Evolutionary conservation across 2,113 vertebrate species (phyloP).

Genomic region (Anas platyrhynchos): DNA sequence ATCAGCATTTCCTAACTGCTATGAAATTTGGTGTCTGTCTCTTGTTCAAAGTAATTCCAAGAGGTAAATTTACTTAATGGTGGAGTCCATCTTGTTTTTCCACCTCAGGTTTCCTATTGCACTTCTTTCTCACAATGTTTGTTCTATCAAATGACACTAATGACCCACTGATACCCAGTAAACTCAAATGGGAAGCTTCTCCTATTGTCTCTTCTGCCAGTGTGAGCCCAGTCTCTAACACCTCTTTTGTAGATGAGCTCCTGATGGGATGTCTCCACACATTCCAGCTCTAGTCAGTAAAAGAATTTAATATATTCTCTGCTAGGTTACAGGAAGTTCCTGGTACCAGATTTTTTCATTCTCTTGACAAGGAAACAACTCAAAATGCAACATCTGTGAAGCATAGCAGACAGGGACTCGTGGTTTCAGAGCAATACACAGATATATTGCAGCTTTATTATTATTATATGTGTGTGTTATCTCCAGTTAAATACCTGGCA

Average conservation of each 20-base stretch:
- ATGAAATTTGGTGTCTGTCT: neutral
- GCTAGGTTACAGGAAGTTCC: neutral
- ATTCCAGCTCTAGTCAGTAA: neutral
- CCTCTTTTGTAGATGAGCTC: neutral
- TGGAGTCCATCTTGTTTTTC: neutral
- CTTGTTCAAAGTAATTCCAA: neutral
- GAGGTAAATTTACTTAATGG: neutral
- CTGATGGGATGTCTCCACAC: neutral
- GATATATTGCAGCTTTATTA: neutral
- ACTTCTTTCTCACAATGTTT: neutral
- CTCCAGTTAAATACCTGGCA: too few species aligned
- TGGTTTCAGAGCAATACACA: neutral
- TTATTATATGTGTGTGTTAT: too few species aligned
- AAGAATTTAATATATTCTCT: neutral
- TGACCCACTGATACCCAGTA: neutral
- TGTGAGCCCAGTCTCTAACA: neutral
- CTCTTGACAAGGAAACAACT: neutral
- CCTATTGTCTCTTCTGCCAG: neutral
- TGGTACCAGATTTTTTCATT: neutral
- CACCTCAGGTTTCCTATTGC: neutral
- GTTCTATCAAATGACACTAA: neutral
- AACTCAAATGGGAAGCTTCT: neutral
- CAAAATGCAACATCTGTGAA: neutral
- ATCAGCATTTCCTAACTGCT: neutral
- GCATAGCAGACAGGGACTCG: neutral